Conservation (phyloP, 2,113 vertebrate genomes). For the Lipophrys pholis region DNA sequence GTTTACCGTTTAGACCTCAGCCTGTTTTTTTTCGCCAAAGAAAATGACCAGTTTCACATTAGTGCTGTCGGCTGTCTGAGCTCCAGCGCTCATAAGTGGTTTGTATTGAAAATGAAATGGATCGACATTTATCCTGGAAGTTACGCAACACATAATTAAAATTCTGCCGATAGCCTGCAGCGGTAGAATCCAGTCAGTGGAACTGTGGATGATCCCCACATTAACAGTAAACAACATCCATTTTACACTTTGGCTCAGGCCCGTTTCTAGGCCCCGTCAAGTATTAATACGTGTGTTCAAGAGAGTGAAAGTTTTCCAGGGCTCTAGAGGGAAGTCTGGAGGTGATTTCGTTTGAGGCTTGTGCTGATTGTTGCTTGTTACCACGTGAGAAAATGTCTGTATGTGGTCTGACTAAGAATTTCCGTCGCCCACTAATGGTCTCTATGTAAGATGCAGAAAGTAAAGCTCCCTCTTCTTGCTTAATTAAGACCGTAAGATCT, state of each 20-base stretch:
- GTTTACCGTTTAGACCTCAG: background rate
- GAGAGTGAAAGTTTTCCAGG: background rate
- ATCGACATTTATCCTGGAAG: slow-evolving; percentile 16
- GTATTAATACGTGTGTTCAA: background rate
- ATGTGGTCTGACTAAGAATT: too few species aligned
- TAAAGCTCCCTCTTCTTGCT: too few species aligned
- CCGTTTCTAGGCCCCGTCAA: background rate
- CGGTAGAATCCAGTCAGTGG: background rate
- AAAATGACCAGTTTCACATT: slow-evolving; percentile 20
- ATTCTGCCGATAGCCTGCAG: slow-evolving; percentile 2
- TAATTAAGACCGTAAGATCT: too few species aligned
- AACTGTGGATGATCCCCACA: background rate
- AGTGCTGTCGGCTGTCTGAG: slow-evolving; percentile 7
- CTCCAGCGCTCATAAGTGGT: slow-evolving; percentile 15
- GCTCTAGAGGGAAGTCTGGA: background rate
- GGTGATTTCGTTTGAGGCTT: slow-evolving; percentile 2
- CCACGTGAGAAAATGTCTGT: background rate
- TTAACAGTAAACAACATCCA: slow-evolving; percentile 4
- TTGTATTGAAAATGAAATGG: slow-evolving; percentile 29
- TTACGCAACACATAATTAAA: slow-evolving; percentile 24
- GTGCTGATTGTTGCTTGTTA: background rate
- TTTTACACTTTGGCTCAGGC: slow-evolving; percentile 7
- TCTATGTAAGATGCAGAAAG: too few species aligned
- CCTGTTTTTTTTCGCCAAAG: slow-evolving; percentile 7
- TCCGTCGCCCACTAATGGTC: too few species aligned